phyloP scores from a whole-genome alignment of 2,113 vertebrate species.

The Tragelaphus imberbis region DNA sequence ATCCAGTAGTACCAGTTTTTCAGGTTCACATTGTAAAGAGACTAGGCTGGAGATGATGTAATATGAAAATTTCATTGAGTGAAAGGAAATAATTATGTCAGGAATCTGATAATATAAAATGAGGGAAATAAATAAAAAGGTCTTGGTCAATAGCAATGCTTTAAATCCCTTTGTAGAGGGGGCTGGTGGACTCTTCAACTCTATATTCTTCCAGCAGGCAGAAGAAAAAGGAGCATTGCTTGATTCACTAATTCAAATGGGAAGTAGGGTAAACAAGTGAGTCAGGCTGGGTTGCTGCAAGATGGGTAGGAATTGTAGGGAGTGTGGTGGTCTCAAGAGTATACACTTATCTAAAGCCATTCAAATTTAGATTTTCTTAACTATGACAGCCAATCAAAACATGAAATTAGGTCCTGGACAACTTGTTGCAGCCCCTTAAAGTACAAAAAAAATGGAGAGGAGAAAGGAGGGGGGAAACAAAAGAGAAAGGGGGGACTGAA shows the following conservation, averaged over 20 bases:
- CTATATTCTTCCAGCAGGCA: not conserved
- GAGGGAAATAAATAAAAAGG: not conserved
- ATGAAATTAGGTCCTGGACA: not conserved
- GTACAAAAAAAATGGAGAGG: not conserved
- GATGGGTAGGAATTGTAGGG: not conserved
- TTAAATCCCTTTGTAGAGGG: not conserved
- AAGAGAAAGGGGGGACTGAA: not conserved
- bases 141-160: not conserved
- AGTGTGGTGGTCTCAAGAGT: not conserved
- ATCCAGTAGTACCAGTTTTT: conserved; percentile 18
- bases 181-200: not conserved
- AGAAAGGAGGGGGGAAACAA: not conserved
- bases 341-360: not conserved
- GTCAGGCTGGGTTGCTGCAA: not conserved
- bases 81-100: not conserved
- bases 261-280: not conserved
- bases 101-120: not conserved
- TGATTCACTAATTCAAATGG: not conserved
- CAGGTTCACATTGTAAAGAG: not conserved
- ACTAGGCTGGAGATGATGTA: not conserved
- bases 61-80: not conserved
- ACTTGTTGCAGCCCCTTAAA: not conserved
- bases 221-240: not conserved
- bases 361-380: not conserved
- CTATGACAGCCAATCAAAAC: not conserved